Conservation (phyloP, 2,113 vertebrate genomes). For the Madoqua kirkii region DNA sequence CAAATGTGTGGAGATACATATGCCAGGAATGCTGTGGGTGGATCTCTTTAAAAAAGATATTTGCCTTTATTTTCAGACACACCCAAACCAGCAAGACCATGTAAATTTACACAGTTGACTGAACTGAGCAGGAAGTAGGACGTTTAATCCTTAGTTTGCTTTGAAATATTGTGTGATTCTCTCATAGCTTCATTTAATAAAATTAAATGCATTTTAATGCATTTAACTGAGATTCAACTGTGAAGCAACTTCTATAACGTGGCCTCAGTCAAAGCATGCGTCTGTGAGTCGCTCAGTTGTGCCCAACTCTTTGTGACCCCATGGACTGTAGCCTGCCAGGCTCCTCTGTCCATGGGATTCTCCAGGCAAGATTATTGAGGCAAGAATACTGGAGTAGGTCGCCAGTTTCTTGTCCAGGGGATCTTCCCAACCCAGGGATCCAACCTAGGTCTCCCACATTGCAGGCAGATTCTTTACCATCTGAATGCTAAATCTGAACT, state of each 20-base stretch:
- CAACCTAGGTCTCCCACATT: neutral
- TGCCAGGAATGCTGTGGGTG: neutral
- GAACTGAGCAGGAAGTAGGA: neutral
- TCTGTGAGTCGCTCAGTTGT: neutral
- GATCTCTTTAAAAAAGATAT: conserved; percentile 39
- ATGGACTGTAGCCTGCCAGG: neutral
- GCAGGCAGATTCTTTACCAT: neutral
- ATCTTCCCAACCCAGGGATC: neutral
- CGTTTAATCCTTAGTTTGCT: neutral
- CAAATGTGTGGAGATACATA: neutral
- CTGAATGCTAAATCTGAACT: neutral
- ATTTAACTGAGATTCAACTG: neutral
- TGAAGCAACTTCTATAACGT: neutral
- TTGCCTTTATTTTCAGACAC: neutral
- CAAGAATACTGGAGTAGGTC: neutral
- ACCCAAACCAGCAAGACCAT: neutral
- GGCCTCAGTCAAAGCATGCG: neutral
- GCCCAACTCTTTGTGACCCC: neutral
- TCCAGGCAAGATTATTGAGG: neutral
- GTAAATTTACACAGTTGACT: neutral
- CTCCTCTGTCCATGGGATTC: neutral
- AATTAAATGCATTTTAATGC: neutral
- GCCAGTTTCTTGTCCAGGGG: neutral
- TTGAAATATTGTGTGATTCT: neutral
- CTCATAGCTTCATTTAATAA: conserved; percentile 12